phyloP scores from a whole-genome alignment of 2,888 invertebrate species.

The Ornithoptera priamus region DNA sequence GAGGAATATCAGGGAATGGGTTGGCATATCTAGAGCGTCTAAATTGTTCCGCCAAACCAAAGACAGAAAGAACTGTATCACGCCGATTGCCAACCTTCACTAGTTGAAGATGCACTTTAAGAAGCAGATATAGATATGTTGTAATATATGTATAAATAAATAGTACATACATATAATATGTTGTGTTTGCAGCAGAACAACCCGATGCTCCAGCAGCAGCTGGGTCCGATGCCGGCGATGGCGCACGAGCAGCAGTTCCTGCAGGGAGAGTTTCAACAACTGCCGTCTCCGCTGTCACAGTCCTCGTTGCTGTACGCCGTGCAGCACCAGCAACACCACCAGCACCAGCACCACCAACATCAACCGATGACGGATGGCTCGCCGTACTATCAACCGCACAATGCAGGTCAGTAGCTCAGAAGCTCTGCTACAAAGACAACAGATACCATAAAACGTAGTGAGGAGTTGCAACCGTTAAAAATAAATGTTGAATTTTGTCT shows the following conservation, averaged over 20 bases:
- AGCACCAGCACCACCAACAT: conserved; percentile 50
- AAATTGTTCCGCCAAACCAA: too few species aligned
- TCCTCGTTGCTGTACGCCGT: conserved; percentile 43
- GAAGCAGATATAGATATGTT: too few species aligned
- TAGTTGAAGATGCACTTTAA: too few species aligned
- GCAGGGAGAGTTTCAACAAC: conserved; percentile 48
- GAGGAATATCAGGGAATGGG: too few species aligned
- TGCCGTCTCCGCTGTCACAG: conserved; percentile 45
- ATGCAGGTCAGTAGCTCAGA: conserved; percentile 28
- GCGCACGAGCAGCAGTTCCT: conserved; percentile 51
- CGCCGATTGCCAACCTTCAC: too few species aligned
- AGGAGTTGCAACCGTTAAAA: too few species aligned
- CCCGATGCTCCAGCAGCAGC: conserved; percentile 47
- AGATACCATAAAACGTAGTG: too few species aligned
- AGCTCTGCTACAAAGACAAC: too few species aligned
- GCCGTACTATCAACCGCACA: conserved; percentile 55
- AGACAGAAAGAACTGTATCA: too few species aligned
- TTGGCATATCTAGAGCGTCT: too few species aligned
- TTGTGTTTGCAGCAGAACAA: conserved; percentile 38
- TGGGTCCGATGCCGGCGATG: conserved; percentile 43
- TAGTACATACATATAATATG: neutral
- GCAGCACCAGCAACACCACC: conserved; percentile 42
- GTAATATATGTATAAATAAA: too few species aligned
- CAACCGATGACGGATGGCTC: conserved; percentile 48
- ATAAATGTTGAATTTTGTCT: too few species aligned